Conservation (phyloP, 2,797 vertebrate species). For the Macrochelys suwanniensis region DNA sequence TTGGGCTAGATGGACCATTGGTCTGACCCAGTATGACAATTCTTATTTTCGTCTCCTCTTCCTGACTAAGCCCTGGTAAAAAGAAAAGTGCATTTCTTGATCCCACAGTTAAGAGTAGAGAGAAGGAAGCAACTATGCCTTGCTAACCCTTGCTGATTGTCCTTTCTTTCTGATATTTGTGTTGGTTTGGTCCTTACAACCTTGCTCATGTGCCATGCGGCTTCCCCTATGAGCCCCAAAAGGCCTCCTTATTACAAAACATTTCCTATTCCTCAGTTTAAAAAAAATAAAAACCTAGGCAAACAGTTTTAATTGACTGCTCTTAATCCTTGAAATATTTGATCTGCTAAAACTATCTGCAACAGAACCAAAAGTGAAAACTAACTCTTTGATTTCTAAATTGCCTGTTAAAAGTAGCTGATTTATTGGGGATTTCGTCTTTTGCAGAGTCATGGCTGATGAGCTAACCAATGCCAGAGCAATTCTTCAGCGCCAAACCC, state of each 20-base stretch:
- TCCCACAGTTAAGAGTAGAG: no score
- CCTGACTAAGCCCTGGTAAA: no score
- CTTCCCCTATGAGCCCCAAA: neutral
- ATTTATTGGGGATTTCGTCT: constrained; percentile 20
- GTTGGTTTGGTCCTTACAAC: neutral
- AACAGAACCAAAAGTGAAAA: neutral
- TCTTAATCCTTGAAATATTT: constrained; percentile 3
- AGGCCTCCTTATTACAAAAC: neutral
- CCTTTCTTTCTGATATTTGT: neutral
- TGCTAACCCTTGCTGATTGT: no score
- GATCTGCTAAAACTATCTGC: neutral
- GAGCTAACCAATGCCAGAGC: constrained; percentile 92
- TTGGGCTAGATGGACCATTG: no score
- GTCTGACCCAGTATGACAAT: no score
- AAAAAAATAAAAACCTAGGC: neutral
- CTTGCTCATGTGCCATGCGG: neutral
- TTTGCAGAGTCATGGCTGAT: constrained; percentile 95
- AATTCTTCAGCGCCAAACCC: constrained; percentile 90
- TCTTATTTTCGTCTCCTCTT: no score
- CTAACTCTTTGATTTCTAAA: neutral
- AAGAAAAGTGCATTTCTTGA: no score
- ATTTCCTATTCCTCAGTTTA: neutral
- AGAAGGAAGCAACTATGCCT: no score
- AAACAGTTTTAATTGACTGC: neutral
- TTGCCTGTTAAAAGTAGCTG: neutral